These are phyloP conservation scores for Onthophagus taurus DNA, from an alignment of 1,140 invertebrate species.

Conservation along the genomic window DNA sequence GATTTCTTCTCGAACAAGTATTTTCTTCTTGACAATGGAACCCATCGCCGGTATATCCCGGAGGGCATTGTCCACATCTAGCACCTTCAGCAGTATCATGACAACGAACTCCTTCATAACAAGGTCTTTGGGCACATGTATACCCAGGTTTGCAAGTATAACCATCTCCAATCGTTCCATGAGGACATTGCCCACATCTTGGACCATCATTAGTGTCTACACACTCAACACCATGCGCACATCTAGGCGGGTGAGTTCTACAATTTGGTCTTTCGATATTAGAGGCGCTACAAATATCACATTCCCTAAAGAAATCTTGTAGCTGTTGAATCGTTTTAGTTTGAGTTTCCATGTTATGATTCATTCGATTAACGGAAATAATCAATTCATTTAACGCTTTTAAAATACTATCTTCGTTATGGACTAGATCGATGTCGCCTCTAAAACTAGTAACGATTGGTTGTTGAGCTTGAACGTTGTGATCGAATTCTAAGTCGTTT, in stretches of 20 bases:
- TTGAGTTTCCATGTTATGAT: slow-evolving; percentile 58
- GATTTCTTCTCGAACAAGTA: slow-evolving; percentile 30
- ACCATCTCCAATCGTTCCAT: slow-evolving; percentile 68
- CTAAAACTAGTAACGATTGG: slow-evolving; percentile 49
- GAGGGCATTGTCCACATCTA: slow-evolving; percentile 65
- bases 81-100: slow-evolving; percentile 60
- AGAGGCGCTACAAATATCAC: slow-evolving; percentile 52
- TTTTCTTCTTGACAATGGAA: slow-evolving; percentile 39
- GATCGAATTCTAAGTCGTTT: slow-evolving; percentile 22
- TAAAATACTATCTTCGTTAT: slow-evolving; percentile 39
- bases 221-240: slow-evolving; percentile 72
- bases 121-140: slow-evolving; percentile 43
- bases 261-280: slow-evolving; percentile 24
- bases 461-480: slow-evolving; percentile 23
- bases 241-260: slow-evolving; percentile 35
- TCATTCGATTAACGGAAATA: slow-evolving; percentile 57
- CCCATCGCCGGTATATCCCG: slow-evolving; percentile 68
- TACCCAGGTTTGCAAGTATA: slow-evolving; percentile 50
- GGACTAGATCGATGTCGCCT: slow-evolving; percentile 22
- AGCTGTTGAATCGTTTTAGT: slow-evolving; percentile 60
- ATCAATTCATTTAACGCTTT: slow-evolving; percentile 65
- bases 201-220: slow-evolving; percentile 60
- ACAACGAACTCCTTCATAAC: slow-evolving; percentile 73
- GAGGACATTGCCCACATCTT: slow-evolving; percentile 65
- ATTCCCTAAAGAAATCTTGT: slow-evolving; percentile 63